phyloP scores from a whole-genome alignment of 1,140 invertebrate species.

The Drosophila eugracilis region DNA sequence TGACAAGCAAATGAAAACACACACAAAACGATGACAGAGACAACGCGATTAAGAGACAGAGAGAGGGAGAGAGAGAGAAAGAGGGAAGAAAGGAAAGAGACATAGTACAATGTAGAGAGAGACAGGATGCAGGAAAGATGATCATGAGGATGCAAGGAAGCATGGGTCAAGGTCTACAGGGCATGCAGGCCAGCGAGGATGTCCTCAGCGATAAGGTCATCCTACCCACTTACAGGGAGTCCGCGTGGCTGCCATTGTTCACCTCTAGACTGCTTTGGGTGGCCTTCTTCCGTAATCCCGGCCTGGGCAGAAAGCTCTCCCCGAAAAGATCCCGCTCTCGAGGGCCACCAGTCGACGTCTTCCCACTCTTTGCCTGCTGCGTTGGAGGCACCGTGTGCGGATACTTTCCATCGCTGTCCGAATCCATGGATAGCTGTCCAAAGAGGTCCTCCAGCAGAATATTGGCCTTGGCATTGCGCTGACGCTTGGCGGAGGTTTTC shows the following conservation, averaged over 20 bases:
- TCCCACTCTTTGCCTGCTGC: slow-evolving; percentile 66
- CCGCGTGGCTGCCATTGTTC: slow-evolving; percentile 77
- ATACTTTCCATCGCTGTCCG: slow-evolving; percentile 79
- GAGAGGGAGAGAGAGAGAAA: slow-evolving; percentile 17
- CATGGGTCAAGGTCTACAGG: slow-evolving; percentile 26
- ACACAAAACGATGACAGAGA: slow-evolving; percentile 55
- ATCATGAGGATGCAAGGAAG: slow-evolving; percentile 36
- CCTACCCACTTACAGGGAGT: slow-evolving; percentile 78
- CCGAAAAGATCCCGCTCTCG: slow-evolving; percentile 67
- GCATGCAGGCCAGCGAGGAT: slow-evolving; percentile 41
- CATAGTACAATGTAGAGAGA: slow-evolving; percentile 43
- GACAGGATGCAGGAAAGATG: slow-evolving; percentile 48
- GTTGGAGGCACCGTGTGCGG: slow-evolving; percentile 79
- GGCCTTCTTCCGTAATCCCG: slow-evolving; percentile 39
- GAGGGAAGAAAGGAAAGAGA: slow-evolving; percentile 40
- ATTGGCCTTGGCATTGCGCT: slow-evolving; percentile 75
- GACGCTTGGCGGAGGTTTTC: slow-evolving; percentile 78
- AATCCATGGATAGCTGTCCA: slow-evolving; percentile 80
- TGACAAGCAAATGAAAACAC: slow-evolving; percentile 77
- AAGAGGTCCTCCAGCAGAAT: slow-evolving; percentile 82
- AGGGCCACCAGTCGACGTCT: slow-evolving; percentile 45
- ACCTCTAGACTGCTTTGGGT: slow-evolving; percentile 70
- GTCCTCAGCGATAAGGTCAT: slow-evolving; percentile 2
- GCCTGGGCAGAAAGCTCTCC: slow-evolving; percentile 52
- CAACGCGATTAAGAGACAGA: slow-evolving; percentile 36